Base-by-base conservation (phyloP, 2,888 invertebrate species). In the Phanerotoma sp. region DNA sequence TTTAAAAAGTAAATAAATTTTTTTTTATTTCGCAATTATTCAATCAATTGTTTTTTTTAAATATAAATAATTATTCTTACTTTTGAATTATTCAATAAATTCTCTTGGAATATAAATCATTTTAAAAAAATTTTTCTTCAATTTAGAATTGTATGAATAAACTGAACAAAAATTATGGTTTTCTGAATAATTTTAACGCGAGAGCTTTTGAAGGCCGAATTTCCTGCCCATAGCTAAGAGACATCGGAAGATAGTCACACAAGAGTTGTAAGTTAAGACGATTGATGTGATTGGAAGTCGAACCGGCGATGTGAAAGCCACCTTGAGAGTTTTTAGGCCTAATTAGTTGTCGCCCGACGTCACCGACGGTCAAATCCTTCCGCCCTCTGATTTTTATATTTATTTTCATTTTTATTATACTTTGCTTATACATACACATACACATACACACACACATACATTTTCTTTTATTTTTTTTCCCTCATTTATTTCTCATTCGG, bases 331-430 rank as follows among this genome's bases (percentile, higher is more conserved):
- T 76, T 74, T 76, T 73, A 73, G 73, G 68, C 72, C 76, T 77
- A 77, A 76, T 76, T 77, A 75, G 75, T 76, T 74, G 75, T 74
- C 76, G 75, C 74, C 69, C 64, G 67, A 66, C 70, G 69, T 72
- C 71, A 69, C 68, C 51, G 46, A 41, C 46, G 56, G 49, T 53
- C 58, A 46, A 53, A 51, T 59, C 53, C 53, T 60, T 56, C 60
- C 47, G 49, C 54, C 54, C 54, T 53, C 40, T 38, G 44, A 38
- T 30, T 46, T 48, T 25, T 38, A 20, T 10, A 30, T n/a, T 38
- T 51, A 58, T 52, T 54, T 37, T 32, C 10, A 38, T 50, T 33
- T 46, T 20, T 38, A 49, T 40, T 56, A 42, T 56, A 28, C 33
- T 47, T 54, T 22, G 30, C 38, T 41, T 16, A 20, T 48, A 18